Evolutionary conservation across 2,113 vertebrate genomes (phyloP), one percentile per base, ranked within the genome.

Genomic region (Dasyornis broadbenti): DNA sequence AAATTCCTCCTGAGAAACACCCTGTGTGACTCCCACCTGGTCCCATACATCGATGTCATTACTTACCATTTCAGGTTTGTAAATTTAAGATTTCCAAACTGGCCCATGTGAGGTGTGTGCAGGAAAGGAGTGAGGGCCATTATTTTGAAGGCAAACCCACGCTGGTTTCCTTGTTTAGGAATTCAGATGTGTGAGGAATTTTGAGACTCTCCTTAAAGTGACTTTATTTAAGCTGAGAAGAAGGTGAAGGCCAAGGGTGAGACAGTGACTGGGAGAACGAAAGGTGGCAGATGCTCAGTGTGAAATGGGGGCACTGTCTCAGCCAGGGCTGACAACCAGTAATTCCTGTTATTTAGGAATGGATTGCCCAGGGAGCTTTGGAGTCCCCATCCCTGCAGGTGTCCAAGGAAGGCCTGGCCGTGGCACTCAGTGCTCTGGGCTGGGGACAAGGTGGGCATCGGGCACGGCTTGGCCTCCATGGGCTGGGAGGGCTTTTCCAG

Each of bases 21-120:
- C 18, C 24, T 21, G 15, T 47, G 17, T 39, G 20, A 53, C 15
- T 49, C 65, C 15, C 3, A 17, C 13, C 19, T 31, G 49, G 22
- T 47, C n/a, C 33, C 22, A 11, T 2, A 10, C 6, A 15, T 37
- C 18, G 0, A 4, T 64, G n/a, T 18, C 23, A 11, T 24, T 28
- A 37, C 64, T 54, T 30, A 31, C 5, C 24, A 5, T 57, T 80
- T 72, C 50, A 33, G 0, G 12, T 50, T 6, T 19, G 9, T 26
- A 13, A 6, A 72, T 83, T 49, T 21, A 61, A 50, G 4, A 10
- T 54, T 42, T 63, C 59, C 23, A 16, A 28, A 61, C 50, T 77
- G 61, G 6, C 16, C 31, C 4, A 19, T 12, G 42, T 9, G 28
- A 61, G 23, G 10, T 52, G 15, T 22, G 35, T 79, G 30, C 17